Conservation (phyloP, 2,113 vertebrate species). For the Chaetodon trifascialis region DNA sequence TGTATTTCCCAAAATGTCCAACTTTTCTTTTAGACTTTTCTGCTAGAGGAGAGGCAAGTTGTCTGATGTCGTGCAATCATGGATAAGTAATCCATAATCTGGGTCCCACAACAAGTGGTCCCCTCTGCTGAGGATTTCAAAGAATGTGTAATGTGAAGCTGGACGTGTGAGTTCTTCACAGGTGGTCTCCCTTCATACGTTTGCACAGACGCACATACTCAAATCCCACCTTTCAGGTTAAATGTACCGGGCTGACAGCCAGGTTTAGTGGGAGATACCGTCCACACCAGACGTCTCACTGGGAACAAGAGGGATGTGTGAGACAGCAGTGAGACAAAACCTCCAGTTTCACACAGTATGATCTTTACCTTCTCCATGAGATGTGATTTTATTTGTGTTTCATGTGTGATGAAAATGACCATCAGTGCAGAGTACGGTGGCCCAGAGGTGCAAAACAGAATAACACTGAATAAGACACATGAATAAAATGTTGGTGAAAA, state of each 20-base stretch:
- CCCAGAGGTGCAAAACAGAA: not conserved
- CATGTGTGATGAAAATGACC: not conserved
- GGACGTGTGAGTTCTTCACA: slow-evolving; percentile 7
- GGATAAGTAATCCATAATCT: slow-evolving; percentile 56
- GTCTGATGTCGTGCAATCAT: slow-evolving; percentile 61
- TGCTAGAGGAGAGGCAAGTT: not conserved
- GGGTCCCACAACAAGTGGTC: slow-evolving; percentile 45
- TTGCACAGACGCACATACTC: not conserved
- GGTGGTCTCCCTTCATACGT: slow-evolving; percentile 29
- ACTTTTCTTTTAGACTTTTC: no score
- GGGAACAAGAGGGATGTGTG: not conserved
- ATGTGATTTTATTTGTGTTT: not conserved
- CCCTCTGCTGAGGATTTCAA: slow-evolving; percentile 43
- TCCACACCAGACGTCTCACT: not conserved
- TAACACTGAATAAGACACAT: not conserved
- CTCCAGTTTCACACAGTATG: not conserved
- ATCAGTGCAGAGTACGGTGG: not conserved
- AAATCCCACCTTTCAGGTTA: slow-evolving; percentile 27
- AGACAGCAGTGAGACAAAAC: not conserved
- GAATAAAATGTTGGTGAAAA: not conserved
- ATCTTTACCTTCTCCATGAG: not conserved
- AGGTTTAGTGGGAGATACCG: not conserved
- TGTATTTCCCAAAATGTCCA: no score
- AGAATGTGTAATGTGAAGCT: slow-evolving; percentile 45
- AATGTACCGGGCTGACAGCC: slow-evolving; percentile 16